These are phyloP conservation scores for Alectoris magna DNA, from an alignment of 2,797 vertebrate genomes.

Conservation along the genomic window DNA sequence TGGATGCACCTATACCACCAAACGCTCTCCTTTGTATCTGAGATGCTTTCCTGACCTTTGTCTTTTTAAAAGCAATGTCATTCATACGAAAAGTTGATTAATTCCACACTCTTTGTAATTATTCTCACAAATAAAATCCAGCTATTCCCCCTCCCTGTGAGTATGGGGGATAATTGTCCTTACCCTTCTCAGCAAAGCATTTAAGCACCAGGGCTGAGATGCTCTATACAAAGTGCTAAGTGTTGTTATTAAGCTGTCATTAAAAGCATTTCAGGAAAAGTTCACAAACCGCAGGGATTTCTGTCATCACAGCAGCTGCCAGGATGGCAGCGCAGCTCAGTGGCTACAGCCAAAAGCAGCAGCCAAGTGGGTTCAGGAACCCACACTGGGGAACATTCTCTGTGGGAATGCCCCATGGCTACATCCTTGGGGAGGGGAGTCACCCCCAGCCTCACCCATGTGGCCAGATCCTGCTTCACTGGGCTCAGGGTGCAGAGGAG, in stretches of 20 bases:
- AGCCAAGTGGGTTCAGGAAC: rapidly evolving
- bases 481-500: too few species aligned
- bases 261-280: constrained; percentile 59
- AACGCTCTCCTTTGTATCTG: not conserved
- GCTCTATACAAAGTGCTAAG: constrained; percentile 1
- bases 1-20: constrained; percentile 27
- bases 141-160: not conserved
- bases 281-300: constrained; percentile 37
- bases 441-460: not conserved
- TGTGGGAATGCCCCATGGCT: not conserved
- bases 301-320: not conserved
- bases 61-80: constrained; percentile 52
- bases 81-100: constrained; percentile 43
- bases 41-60: not conserved
- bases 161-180: constrained; percentile 42
- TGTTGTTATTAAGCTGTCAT: constrained; percentile 56
- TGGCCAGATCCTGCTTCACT: rapidly evolving
- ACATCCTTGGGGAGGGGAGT: not conserved
- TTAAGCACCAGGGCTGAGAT: constrained; percentile 38
- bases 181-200: not conserved
- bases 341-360: not conserved
- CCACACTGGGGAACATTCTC: rapidly evolving
- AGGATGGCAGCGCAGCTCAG: not conserved
- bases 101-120: constrained; percentile 57
- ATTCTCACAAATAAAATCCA: constrained; percentile 43